Conservation (phyloP, 2,113 vertebrate genomes). For the Corythornis cristatus region DNA sequence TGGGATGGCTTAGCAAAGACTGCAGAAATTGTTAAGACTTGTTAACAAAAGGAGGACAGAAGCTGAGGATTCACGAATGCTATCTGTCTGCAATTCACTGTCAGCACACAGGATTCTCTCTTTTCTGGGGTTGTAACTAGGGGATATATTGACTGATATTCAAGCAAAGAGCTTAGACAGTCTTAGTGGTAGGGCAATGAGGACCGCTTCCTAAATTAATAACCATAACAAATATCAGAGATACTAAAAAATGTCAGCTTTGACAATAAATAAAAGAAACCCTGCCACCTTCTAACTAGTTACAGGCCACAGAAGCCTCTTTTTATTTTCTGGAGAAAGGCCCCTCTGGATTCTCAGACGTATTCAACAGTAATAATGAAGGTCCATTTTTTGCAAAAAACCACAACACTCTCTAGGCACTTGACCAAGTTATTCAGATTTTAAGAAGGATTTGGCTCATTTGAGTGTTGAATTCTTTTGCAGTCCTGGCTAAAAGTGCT, state of each 20-base stretch:
- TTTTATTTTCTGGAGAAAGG: not conserved
- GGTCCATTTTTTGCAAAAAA: not conserved
- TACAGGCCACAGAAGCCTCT: not conserved
- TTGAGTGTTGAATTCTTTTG: not conserved
- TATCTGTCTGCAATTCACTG: not conserved
- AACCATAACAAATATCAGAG: not conserved
- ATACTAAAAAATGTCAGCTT: not conserved
- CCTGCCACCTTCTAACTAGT: not conserved
- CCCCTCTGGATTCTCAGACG: not conserved
- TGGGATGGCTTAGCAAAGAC: not conserved
- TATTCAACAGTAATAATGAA: not conserved
- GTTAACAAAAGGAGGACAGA: not conserved
- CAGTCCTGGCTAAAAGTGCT: not conserved
- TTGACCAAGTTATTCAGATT: not conserved
- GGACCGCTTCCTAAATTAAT: not conserved
- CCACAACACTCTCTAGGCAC: not conserved
- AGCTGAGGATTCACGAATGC: not conserved
- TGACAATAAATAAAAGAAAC: not conserved
- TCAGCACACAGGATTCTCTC: not conserved
- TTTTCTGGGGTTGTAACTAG: not conserved
- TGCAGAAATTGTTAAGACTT: not conserved
- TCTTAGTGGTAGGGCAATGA: not conserved
- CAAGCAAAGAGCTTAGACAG: not conserved
- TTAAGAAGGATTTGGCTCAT: conserved; percentile 12
- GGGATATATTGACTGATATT: not conserved